These are phyloP conservation scores for Myxocyprinus asiaticus DNA, from an alignment of 2,113 vertebrate species.

Conservation along the genomic window DNA sequence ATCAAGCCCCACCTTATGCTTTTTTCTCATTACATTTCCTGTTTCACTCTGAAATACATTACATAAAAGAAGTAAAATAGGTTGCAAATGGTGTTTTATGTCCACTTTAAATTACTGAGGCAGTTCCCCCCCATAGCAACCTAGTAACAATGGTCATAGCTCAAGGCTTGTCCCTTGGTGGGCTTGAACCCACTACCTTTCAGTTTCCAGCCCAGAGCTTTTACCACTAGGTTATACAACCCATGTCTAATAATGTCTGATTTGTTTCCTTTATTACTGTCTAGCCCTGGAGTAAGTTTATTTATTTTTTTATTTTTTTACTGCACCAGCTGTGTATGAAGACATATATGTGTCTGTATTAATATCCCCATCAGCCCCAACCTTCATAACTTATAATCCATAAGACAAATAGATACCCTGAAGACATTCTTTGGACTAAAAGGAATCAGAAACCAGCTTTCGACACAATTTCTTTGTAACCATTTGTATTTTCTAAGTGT, in stretches of 20 bases:
- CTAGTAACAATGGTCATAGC: not conserved
- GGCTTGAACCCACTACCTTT: not conserved
- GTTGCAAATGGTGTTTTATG: not conserved
- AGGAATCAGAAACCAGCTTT: not conserved
- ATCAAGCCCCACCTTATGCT: no score
- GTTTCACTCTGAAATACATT: no score
- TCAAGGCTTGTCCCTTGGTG: not conserved
- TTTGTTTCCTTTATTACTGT: not conserved
- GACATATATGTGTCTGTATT: no score
- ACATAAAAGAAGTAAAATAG: no score
- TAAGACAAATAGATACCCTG: no score
- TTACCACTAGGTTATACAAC: not conserved
- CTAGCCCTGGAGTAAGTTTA: not conserved
- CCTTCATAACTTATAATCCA: not conserved
- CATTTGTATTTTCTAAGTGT: not conserved
- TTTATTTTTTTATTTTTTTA: no score
- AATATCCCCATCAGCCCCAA: no score
- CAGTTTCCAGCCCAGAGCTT: not conserved
- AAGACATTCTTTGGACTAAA: no score
- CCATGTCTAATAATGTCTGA: not conserved
- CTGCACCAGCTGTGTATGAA: not conserved
- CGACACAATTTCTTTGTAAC: not conserved
- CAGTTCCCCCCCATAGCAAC: not conserved
- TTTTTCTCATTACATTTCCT: no score
- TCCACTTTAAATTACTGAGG: not conserved